Conservation (phyloP, 2,797 vertebrate genomes). For the Myiotriccus ornatus region DNA sequence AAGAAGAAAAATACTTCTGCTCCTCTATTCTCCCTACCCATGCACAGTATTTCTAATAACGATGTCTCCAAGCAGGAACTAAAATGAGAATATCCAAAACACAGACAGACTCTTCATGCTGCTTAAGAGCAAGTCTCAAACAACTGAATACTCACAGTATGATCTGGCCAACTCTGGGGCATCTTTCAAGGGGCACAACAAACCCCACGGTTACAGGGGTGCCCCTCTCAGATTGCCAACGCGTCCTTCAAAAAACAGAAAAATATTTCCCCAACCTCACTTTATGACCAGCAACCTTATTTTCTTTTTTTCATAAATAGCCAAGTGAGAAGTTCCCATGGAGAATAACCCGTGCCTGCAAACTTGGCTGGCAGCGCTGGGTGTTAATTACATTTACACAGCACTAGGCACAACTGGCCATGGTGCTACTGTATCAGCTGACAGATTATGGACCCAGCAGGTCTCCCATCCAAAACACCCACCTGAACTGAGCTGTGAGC, state of each 20-base stretch:
- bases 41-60: accelerated
- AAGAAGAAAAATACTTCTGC: background rate
- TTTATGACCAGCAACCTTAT: background rate
- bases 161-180: background rate
- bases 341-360: background rate
- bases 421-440: background rate
- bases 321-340: background rate
- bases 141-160: background rate
- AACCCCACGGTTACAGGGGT: background rate
- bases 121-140: background rate
- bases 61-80: background rate
- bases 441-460: background rate
- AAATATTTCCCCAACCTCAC: background rate
- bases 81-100: background rate
- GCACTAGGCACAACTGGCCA: background rate
- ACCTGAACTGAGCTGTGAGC: background rate
- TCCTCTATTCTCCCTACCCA: background rate
- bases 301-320: background rate
- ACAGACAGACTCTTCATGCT: background rate
- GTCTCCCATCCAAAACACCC: background rate
- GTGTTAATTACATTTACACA: background rate
- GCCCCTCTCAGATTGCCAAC: background rate
- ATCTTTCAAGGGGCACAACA: background rate
- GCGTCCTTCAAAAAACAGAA: background rate
- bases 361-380: background rate